phyloP scores from a whole-genome alignment of 1,140 invertebrate species.

The Drosophila athabasca region DNA sequence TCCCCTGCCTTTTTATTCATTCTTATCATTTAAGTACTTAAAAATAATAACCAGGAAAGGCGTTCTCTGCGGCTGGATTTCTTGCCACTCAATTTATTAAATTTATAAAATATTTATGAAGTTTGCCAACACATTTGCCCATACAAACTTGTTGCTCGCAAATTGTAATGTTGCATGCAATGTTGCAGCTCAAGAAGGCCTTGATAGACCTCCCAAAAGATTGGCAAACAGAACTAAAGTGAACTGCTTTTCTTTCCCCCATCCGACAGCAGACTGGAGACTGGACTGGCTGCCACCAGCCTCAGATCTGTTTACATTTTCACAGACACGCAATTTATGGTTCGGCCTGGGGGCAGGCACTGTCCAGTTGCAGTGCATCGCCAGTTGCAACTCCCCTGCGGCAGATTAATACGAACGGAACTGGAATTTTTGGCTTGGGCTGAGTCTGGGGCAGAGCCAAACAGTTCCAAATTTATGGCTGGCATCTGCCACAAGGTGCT shows the following conservation, averaged over 20 bases:
- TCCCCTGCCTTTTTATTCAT: slow-evolving; percentile 9
- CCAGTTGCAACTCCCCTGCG: slow-evolving; percentile 21
- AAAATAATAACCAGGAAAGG: slow-evolving; percentile 13
- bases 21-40: slow-evolving; percentile 30
- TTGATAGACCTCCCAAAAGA: slow-evolving; percentile 43
- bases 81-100: slow-evolving; percentile 54
- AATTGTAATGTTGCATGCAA: slow-evolving; percentile 42
- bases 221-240: slow-evolving; percentile 3
- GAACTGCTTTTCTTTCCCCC: not conserved
- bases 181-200: slow-evolving; percentile 15
- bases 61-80: slow-evolving; percentile 11
- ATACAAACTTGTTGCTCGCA: slow-evolving; percentile 37
- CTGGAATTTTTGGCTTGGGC: slow-evolving; percentile 11
- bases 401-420: slow-evolving; percentile 23
- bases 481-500: slow-evolving; percentile 44
- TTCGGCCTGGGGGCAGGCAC: slow-evolving; percentile 38
- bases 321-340: slow-evolving; percentile 49
- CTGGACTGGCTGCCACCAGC: slow-evolving; percentile 8
- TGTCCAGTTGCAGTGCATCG: slow-evolving; percentile 26
- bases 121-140: slow-evolving; percentile 10
- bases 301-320: slow-evolving; percentile 35
- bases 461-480: slow-evolving; percentile 40
- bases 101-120: slow-evolving; percentile 50
- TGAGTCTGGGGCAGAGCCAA: slow-evolving; percentile 11
- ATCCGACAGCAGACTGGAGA: no score